Base-by-base conservation (phyloP, 2,888 invertebrate species). In the Petrophora chlorosata region DNA sequence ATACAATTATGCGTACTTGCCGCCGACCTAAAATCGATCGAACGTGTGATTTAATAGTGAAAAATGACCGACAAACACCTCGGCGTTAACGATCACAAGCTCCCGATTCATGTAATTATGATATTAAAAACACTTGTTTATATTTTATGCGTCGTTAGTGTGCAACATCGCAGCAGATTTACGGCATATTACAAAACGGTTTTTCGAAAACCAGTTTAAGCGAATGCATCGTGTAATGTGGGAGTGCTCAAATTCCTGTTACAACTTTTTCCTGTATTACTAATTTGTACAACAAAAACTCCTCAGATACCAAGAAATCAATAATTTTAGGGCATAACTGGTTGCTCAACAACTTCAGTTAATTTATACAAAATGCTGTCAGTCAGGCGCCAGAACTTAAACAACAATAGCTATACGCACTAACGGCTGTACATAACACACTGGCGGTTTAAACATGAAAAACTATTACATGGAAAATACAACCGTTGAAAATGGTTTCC, bases 21-120 rank as follows among this genome's bases (percentile, higher is more conserved):
- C 65, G 66, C 60, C 68, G 38, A 47, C 49, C 66, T 73, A 73
- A 71, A 66, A 67, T 63, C 60, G 64, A 61, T 66, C 67, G 67
- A 68, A 77, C 75, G 65, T 69, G 67, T 72, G 76, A 73, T 76
- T 80, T 79, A 83, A 79, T 76, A 73, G 71, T 79, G 79, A 82
- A 82, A 82, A 79, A 79, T 77, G 67, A 76, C 71, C 69, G 69
- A 63, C 70, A 60, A 65, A 70, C 67, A 69, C 69, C 56, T 63
- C 67, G 56, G 67, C 65, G 67, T 72, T 80, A 78, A 80, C 70
- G 75, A 73, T 70, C 66, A 61, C 61, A 60, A 73, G 75, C 69
- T 57, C 49, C 55, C 49, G 43, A 57, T 73, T 77, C 69, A 73
- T 77, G 71, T 81, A 74, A 79, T 81, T 82, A 83, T 76, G 67